These are phyloP conservation scores for Leptinotarsa texana DNA, from an alignment of 1,140 invertebrate genomes.

Conservation along the genomic window DNA sequence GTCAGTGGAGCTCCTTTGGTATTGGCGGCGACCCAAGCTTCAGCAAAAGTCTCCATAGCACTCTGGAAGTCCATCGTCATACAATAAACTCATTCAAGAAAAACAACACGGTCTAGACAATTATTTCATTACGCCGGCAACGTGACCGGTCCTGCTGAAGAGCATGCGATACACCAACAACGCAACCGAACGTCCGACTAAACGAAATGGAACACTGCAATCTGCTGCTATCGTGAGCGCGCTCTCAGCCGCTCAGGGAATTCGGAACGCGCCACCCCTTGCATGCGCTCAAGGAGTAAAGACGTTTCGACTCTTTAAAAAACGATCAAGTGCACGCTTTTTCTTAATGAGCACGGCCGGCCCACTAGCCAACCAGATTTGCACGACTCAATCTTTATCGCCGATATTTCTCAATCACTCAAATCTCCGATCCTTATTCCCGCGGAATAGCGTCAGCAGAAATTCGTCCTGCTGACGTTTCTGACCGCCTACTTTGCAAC, in stretches of 20 bases:
- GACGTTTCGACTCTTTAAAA: constrained; percentile 46
- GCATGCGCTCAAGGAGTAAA: constrained; percentile 42
- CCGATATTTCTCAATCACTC: constrained; percentile 38
- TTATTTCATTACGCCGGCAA: constrained; percentile 40
- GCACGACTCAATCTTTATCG: constrained; percentile 38
- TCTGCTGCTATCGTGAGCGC: constrained; percentile 1
- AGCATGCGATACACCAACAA: constrained; percentile 32
- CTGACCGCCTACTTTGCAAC: not conserved
- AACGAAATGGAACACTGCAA: constrained; percentile 33
- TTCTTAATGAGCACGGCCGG: constrained; percentile 51
- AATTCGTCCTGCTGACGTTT: not conserved
- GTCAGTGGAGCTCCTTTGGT: constrained; percentile 66
- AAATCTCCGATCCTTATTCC: constrained; percentile 32
- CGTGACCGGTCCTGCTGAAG: constrained; percentile 41
- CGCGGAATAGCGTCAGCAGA: not conserved
- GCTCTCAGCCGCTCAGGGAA: not conserved
- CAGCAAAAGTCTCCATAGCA: constrained; percentile 95
- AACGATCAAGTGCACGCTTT: constrained; percentile 48
- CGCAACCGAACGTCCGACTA: constrained; percentile 28
- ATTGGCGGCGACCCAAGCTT: constrained; percentile 94
- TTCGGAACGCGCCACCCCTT: constrained; percentile 41
- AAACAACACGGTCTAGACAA: constrained; percentile 23
- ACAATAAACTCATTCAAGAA: constrained; percentile 32
- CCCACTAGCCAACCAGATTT: constrained; percentile 50
- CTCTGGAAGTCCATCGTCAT: constrained; percentile 90